Conservation (phyloP, 2,113 vertebrate species). For the Hyperopisus bebe region DNA sequence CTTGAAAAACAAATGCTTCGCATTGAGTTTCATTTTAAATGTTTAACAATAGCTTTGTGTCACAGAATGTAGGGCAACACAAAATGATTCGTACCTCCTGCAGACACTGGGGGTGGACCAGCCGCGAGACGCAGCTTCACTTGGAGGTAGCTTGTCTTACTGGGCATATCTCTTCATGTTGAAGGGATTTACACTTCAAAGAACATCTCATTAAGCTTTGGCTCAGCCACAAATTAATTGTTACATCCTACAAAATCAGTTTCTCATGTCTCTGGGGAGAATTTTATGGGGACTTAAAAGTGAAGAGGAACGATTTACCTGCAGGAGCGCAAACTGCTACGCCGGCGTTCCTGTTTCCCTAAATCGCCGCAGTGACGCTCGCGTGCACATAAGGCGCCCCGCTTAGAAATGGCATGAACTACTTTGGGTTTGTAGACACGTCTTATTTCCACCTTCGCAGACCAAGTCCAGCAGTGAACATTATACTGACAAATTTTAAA, state of each 20-base stretch:
- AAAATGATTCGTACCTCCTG: background rate
- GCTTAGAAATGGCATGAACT: background rate
- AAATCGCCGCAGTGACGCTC: background rate
- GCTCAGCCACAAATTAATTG: slow-evolving; percentile 2
- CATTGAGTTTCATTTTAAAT: background rate
- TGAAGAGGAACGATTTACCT: slow-evolving; percentile 8
- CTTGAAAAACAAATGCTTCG: background rate
- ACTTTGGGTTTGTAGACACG: background rate
- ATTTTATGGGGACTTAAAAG: background rate
- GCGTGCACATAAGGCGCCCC: background rate
- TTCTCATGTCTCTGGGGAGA: background rate
- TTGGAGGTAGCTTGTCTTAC: background rate
- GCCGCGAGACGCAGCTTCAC: too few relatives aligned
- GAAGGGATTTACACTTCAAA: slow-evolving; percentile 17
- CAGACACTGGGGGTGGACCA: background rate
- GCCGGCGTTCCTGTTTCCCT: background rate
- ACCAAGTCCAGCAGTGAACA: background rate
- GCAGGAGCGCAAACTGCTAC: background rate
- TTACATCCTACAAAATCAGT: slow-evolving; percentile 5
- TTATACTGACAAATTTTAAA: background rate
- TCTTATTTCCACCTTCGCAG: background rate
- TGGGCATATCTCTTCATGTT: background rate
- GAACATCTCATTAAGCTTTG: slow-evolving; percentile 9
- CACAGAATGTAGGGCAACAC: background rate
- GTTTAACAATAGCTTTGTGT: background rate